phyloP scores from a whole-genome alignment of 1,140 invertebrate species.

The Hypsibius dujardini region DNA sequence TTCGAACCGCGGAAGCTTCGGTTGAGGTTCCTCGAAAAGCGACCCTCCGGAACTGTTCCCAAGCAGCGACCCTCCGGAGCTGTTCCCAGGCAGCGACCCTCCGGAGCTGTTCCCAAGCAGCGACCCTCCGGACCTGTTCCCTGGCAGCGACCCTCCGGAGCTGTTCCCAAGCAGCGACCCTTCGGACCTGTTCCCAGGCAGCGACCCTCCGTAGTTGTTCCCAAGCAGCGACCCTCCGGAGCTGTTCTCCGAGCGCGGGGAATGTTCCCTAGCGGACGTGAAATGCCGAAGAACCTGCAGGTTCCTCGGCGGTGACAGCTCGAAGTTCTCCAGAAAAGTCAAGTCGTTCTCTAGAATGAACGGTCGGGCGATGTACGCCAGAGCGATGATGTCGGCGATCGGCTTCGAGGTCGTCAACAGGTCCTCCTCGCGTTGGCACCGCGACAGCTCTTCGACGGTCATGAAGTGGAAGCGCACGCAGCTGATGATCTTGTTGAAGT shows the following conservation, averaged over 20 bases:
- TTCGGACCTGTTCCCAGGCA: too few species aligned
- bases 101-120: too few species aligned
- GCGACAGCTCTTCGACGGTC: not conserved
- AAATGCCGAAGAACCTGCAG: not conserved
- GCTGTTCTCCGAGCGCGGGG: not conserved
- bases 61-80: too few species aligned
- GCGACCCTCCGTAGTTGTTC: too few species aligned
- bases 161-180: too few species aligned
- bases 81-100: too few species aligned
- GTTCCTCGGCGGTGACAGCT: constrained; percentile 9
- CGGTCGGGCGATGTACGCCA: not conserved
- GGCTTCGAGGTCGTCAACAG: not conserved
- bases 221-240: too few species aligned
- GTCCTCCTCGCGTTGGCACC: not conserved
- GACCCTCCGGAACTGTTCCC: too few species aligned
- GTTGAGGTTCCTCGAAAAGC: too few species aligned
- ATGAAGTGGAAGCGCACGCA: constrained; percentile 13
- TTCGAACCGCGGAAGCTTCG: too few species aligned
- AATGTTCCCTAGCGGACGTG: not conserved
- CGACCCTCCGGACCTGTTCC: too few species aligned
- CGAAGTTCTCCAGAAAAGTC: not conserved
- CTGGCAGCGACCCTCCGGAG: too few species aligned
- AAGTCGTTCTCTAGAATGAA: constrained; percentile 6
- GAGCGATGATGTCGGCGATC: not conserved
- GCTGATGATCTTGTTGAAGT: not conserved